These are phyloP conservation scores for Megalops cyprinoides DNA, from an alignment of 2,797 vertebrate species.

Conservation along the genomic window DNA sequence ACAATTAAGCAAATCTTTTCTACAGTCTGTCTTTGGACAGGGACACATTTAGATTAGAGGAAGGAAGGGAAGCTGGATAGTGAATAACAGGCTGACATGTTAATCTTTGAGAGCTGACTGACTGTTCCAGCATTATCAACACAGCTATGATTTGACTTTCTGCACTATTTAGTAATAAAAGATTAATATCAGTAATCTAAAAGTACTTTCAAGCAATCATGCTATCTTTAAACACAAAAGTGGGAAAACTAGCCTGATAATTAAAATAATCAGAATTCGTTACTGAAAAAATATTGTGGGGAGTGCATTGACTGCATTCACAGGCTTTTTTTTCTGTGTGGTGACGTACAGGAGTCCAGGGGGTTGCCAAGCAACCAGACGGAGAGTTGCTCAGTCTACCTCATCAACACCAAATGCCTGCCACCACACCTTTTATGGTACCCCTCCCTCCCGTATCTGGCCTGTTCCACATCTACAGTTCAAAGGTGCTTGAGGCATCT, in stretches of 20 bases:
- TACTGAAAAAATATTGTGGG: background rate
- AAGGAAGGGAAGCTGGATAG: background rate
- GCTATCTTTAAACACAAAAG: background rate
- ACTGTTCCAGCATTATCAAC: background rate
- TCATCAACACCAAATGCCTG: slow-evolving; percentile 15
- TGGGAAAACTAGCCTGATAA: background rate
- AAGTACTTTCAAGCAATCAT: background rate
- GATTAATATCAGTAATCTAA: slow-evolving; percentile 1
- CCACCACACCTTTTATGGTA: background rate
- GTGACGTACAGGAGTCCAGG: slow-evolving; percentile 32
- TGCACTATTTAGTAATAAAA: background rate
- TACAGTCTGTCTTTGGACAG: too few relatives aligned
- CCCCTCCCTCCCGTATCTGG: background rate
- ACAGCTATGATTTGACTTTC: background rate
- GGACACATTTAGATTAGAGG: too few relatives aligned
- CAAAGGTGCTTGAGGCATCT: background rate
- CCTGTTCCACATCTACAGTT: background rate
- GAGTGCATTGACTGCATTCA: background rate
- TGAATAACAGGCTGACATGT: background rate
- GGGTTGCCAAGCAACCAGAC: slow-evolving; percentile 44
- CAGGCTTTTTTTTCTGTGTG: background rate
- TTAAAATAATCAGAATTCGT: background rate
- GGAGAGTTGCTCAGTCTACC: slow-evolving; percentile 36
- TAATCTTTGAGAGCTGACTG: background rate
- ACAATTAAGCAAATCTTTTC: too few relatives aligned